A percentile compares a stretch with the other conserved stretches of the same genome.
phyloP scores from a whole-genome alignment of 2,888 invertebrate genomes.

The Brachyptera putata region DNA sequence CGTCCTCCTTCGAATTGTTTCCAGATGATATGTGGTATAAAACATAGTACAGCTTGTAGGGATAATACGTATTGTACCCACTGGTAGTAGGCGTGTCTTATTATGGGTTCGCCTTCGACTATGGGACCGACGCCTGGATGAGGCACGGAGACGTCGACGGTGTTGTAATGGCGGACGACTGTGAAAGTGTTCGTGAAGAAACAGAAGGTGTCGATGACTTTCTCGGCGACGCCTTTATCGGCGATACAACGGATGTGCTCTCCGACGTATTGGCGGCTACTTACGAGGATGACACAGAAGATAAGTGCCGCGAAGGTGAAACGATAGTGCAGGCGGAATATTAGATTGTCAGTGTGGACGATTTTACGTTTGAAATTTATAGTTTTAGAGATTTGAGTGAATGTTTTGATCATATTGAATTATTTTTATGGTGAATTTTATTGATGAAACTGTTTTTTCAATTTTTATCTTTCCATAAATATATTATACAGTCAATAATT shows the following conservation, averaged over 20 bases:
- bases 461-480: too few relatives aligned
- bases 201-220: slow-evolving; percentile 22
- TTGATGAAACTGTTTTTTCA: background rate
- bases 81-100: slow-evolving; percentile 46
- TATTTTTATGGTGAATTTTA: too few relatives aligned
- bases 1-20: slow-evolving; percentile 43
- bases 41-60: slow-evolving; percentile 45
- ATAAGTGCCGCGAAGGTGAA: slow-evolving; percentile 11
- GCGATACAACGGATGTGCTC: slow-evolving; percentile 23
- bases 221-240: slow-evolving; percentile 5
- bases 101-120: slow-evolving; percentile 36
- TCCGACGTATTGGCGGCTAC: slow-evolving; percentile 20
- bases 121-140: slow-evolving; percentile 39
- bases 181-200: slow-evolving; percentile 37
- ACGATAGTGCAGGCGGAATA: slow-evolving; percentile 20
- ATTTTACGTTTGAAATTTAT: slow-evolving; percentile 37
- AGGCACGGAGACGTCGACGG: background rate
- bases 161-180: slow-evolving; percentile 16
- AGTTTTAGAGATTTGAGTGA: slow-evolving; percentile 34
- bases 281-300: slow-evolving; percentile 7
- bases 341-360: background rate
- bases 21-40: slow-evolving; percentile 44
- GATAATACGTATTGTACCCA: slow-evolving; percentile 46
- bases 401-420: slow-evolving; percentile 41
- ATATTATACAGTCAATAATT: too few relatives aligned